A percentile compares a stretch with the other conserved stretches of the same genome.
These are phyloP conservation scores for Poecilia picta DNA, from an alignment of 2,797 vertebrate genomes.

Conservation along the genomic window DNA sequence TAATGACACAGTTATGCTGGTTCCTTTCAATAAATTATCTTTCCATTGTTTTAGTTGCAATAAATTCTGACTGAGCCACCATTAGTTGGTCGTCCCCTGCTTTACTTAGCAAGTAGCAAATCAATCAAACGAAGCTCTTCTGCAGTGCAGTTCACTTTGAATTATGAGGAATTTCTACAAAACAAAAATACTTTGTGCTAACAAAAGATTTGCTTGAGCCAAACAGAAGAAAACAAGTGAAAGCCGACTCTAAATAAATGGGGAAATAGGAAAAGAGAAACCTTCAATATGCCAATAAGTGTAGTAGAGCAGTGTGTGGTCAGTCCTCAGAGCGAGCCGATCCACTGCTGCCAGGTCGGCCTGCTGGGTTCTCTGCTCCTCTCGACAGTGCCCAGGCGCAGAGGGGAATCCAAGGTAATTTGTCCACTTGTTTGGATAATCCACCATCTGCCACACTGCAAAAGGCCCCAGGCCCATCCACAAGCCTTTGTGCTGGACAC, in stretches of 20 bases:
- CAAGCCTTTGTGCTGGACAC: conserved; percentile 50
- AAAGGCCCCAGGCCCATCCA: conserved; percentile 53
- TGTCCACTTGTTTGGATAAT: conserved; percentile 81
- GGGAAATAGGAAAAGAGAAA: conserved; percentile 13
- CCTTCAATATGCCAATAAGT: conserved; percentile 47
- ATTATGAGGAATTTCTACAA: conserved; percentile 10
- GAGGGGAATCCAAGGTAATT: conserved; percentile 77
- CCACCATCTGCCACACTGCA: conserved; percentile 77
- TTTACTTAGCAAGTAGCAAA: conserved; percentile 36
- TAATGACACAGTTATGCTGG: conserved; percentile 34
- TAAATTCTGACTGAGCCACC: conserved; percentile 39
- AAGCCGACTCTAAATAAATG: conserved; percentile 36
- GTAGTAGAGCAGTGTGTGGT: conserved; percentile 42
- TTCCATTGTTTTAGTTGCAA: conserved; percentile 46
- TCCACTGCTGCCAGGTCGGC: conserved; percentile 66
- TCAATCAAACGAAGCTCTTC: conserved; percentile 47
- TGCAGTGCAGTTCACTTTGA: conserved; percentile 34
- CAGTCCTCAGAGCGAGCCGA: conserved; percentile 54
- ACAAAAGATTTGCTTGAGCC: conserved; percentile 38
- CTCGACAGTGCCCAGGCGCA: conserved; percentile 63
- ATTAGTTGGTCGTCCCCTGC: conserved; percentile 45
- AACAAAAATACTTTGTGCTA: conserved; percentile 7
- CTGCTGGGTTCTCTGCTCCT: conserved; percentile 54
- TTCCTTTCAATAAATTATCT: conserved; percentile 22
- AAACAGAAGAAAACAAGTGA: conserved; percentile 41